phyloP scores from a whole-genome alignment of 1,140 invertebrate genomes.

The Zaprionus capensis region DNA sequence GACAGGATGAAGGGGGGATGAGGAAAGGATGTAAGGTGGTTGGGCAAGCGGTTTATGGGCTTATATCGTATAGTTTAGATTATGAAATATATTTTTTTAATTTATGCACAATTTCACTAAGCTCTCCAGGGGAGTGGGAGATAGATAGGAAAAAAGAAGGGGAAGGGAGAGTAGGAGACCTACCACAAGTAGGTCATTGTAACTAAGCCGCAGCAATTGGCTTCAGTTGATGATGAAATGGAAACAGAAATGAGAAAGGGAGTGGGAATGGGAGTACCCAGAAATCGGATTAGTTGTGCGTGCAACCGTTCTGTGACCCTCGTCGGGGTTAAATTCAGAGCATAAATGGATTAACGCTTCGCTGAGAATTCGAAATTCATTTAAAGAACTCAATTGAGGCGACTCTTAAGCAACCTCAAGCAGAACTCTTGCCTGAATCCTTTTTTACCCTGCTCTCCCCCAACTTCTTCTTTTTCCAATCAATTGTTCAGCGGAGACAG shows the following conservation, averaged over 20 bases:
- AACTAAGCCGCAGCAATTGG: constrained; percentile 70
- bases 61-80: constrained; percentile 63
- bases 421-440: constrained; percentile 48
- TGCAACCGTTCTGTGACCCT: constrained; percentile 68
- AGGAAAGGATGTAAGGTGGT: constrained; percentile 39
- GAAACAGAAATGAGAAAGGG: not conserved
- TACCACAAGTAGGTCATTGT: constrained; percentile 72
- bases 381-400: constrained; percentile 58
- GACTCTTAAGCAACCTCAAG: constrained; percentile 5
- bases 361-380: constrained; percentile 75
- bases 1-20: not conserved
- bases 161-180: not conserved
- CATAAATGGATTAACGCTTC: constrained; percentile 79
- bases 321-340: constrained; percentile 17
- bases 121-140: not conserved
- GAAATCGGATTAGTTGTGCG: constrained; percentile 73
- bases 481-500: constrained; percentile 65
- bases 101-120: constrained; percentile 74
- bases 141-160: not conserved
- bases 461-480: constrained; percentile 61
- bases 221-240: constrained; percentile 11
- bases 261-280: constrained; percentile 24
- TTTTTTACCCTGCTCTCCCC: not conserved
- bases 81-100: constrained; percentile 73
- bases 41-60: constrained; percentile 59